phyloP scores from a whole-genome alignment of 2,888 invertebrate species.

The Caenorhabditis japonica region DNA sequence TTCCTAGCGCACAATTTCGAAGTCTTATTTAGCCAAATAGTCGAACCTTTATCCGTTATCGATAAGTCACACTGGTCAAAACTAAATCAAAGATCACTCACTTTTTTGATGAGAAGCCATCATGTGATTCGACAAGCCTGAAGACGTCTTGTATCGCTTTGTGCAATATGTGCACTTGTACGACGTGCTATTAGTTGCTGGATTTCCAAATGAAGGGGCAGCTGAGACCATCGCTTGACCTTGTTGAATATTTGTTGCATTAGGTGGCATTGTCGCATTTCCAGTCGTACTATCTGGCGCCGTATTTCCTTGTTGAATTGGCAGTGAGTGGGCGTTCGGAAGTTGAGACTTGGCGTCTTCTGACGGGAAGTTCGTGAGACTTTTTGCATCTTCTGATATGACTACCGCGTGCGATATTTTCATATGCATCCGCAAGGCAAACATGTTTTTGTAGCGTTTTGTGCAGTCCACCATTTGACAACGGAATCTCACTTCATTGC shows the following conservation, averaged over 20 bases:
- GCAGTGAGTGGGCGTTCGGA: not conserved
- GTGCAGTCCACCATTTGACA: conserved; percentile 56
- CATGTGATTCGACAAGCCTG: conserved; percentile 60
- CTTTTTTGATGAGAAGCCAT: conserved; percentile 57
- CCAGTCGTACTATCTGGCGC: conserved; percentile 1
- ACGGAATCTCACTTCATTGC: conserved; percentile 48
- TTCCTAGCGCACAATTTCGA: too few species aligned
- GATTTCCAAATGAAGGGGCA: conserved; percentile 16
- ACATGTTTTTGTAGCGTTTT: conserved; percentile 55
- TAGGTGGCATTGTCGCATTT: not conserved
- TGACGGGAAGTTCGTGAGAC: conserved; percentile 19
- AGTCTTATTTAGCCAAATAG: too few species aligned
- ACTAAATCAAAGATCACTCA: not conserved
- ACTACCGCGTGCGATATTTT: conserved; percentile 35
- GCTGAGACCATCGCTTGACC: conserved; percentile 5
- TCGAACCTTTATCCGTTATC: too few species aligned
- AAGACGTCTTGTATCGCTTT: conserved; percentile 58
- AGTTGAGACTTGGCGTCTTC: conserved; percentile 17
- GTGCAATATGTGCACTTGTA: conserved; percentile 58
- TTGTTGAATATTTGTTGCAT: conserved; percentile 1
- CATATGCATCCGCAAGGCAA: conserved; percentile 52
- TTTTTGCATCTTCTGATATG: conserved; percentile 29
- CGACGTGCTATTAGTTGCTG: conserved; percentile 21
- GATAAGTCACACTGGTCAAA: too few species aligned
- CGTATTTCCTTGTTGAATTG: not conserved